Evolutionary conservation across 2,888 invertebrate species (phyloP).

Genomic region (Chrysomela aeneicollis): DNA sequence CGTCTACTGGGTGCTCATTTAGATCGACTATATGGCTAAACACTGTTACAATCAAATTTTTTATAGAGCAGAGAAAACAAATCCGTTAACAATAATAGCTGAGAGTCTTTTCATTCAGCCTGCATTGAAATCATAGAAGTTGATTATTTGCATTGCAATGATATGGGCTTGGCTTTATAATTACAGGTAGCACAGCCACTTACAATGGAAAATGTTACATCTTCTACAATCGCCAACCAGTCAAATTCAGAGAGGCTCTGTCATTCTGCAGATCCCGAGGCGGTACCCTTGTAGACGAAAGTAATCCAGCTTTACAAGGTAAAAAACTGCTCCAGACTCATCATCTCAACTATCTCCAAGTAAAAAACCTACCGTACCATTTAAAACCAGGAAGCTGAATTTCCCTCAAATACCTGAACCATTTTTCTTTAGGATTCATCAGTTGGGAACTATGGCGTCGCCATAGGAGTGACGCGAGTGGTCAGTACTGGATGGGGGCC

Average conservation of each 20-base stretch:
- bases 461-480: constrained; percentile 88
- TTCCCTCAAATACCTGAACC: no score
- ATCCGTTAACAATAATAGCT: no score
- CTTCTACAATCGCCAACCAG: constrained; percentile 87
- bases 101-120: no score
- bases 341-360: no score
- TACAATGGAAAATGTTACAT: constrained; percentile 96
- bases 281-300: constrained; percentile 86
- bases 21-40: no score
- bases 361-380: no score
- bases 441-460: constrained; percentile 94
- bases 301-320: constrained; percentile 86
- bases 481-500: constrained; percentile 95
- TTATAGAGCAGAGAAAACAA: no score
- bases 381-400: no score
- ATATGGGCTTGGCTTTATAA: neutral
- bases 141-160: neutral
- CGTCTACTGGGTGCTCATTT: no score
- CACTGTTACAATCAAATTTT: no score
- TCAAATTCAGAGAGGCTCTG: constrained; percentile 80
- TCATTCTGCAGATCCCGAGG: constrained; percentile 83
- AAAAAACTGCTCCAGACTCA: no score
- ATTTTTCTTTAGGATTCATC: constrained; percentile 73
- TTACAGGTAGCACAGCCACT: constrained; percentile 79
- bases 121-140: neutral